Percentiles rank a stretch among this genome's conserved stretches.
These are phyloP conservation scores for Aphelinus atriplicis DNA, from an alignment of 1,140 invertebrate genomes.

Conservation along the genomic window DNA sequence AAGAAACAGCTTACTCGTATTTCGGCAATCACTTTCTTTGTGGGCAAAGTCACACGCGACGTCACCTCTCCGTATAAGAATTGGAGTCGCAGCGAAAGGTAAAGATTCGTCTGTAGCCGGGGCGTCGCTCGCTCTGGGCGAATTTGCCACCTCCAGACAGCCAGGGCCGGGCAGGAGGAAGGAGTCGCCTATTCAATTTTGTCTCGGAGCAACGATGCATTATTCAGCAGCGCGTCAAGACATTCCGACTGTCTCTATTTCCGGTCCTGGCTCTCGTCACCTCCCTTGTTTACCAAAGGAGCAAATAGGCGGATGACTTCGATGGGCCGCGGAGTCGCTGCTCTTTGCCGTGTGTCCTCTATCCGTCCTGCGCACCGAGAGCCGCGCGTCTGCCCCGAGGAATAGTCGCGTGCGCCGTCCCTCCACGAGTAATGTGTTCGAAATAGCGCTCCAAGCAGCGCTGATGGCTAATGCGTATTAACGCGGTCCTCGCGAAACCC, in stretches of 20 bases:
- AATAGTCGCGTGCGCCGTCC: too few species aligned
- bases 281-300: conserved; percentile 52
- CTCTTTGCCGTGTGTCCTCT: background rate
- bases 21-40: too few species aligned
- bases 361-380: too few species aligned
- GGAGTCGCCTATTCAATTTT: conserved; percentile 53
- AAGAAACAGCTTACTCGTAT: too few species aligned
- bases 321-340: conserved; percentile 28
- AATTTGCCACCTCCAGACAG: background rate
- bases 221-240: conserved; percentile 55
- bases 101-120: background rate
- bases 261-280: conserved; percentile 46
- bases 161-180: background rate
- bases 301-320: conserved; percentile 50
- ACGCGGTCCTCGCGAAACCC: conserved; percentile 40
- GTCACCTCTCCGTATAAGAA: too few species aligned
- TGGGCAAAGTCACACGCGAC: too few species aligned
- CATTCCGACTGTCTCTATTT: conserved; percentile 56
- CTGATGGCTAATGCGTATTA: conserved; percentile 40
- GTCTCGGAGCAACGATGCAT: conserved; percentile 47
- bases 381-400: too few species aligned
- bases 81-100: background rate
- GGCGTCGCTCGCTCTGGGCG: background rate
- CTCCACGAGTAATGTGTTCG: too few species aligned
- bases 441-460: conserved; percentile 22